phyloP scores from a whole-genome alignment of 2,888 invertebrate genomes.

The Aleiodes testaceus region DNA sequence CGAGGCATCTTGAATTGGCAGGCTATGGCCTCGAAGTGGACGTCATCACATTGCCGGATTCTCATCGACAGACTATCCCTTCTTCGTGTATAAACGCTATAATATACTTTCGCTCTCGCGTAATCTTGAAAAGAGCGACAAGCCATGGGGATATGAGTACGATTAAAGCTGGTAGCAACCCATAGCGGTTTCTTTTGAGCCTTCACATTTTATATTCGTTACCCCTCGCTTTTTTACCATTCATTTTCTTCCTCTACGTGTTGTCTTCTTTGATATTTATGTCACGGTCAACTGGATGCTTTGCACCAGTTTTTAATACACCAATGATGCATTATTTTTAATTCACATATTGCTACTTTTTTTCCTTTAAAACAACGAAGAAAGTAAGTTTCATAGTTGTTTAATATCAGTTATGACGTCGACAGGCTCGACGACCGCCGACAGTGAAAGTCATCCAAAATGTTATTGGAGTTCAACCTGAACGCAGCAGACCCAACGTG shows the following conservation, averaged over 20 bases:
- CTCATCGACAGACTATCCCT: constrained; percentile 5
- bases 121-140: neutral
- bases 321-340: neutral
- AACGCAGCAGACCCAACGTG: constrained; percentile 56
- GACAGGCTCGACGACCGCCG: constrained; percentile 59
- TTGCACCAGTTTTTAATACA: constrained; percentile 21
- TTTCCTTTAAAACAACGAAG: constrained; percentile 63
- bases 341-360: too few species aligned
- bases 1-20: constrained; percentile 12
- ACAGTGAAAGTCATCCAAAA: constrained; percentile 72
- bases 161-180: constrained; percentile 9
- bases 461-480: constrained; percentile 70
- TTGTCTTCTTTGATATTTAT: constrained; percentile 13
- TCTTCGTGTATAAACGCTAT: constrained; percentile 2
- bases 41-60: constrained; percentile 20
- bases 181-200: neutral
- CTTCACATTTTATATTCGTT: neutral
- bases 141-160: neutral
- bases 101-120: constrained; percentile 32
- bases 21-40: constrained; percentile 22
- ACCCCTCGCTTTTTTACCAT: neutral
- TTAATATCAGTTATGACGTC: constrained; percentile 61
- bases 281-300: constrained; percentile 33
- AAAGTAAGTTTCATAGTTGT: constrained; percentile 49
- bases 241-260: constrained; percentile 12